Evolutionary conservation across 2,888 invertebrate genomes (phyloP).

Genomic region (Reticulitermes lucifugus): DNA sequence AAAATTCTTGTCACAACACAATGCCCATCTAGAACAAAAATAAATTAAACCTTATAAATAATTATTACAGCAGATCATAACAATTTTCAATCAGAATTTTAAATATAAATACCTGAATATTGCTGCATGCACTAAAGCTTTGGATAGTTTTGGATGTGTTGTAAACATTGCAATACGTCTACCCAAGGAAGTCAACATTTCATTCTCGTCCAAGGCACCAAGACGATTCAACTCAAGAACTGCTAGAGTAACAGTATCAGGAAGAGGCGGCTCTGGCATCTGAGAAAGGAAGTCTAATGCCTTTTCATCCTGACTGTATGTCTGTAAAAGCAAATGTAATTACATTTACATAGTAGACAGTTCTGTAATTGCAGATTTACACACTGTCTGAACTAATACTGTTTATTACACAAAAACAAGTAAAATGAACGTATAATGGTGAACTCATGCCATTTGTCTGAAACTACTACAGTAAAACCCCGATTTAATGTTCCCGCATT

Average conservation of each 20-base stretch:
- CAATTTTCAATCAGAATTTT: too few relatives aligned
- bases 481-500: too few relatives aligned
- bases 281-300: conserved; percentile 70
- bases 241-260: conserved; percentile 67
- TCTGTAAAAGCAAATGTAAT: conserved; percentile 23
- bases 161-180: conserved; percentile 67
- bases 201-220: conserved; percentile 69
- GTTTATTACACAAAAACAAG: too few relatives aligned
- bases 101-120: conserved; percentile 63
- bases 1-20: too few relatives aligned
- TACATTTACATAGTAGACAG: too few relatives aligned
- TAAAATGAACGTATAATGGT: too few relatives aligned
- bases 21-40: too few relatives aligned
- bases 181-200: conserved; percentile 75
- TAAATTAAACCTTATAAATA: too few relatives aligned
- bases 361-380: neutral
- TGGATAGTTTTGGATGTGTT: conserved; percentile 72
- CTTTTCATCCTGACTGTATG: conserved; percentile 60
- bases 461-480: too few relatives aligned
- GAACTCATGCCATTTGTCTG: too few relatives aligned
- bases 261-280: conserved; percentile 73
- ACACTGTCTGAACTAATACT: too few relatives aligned
- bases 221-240: conserved; percentile 70
- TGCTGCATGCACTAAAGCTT: conserved; percentile 70
- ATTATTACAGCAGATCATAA: too few relatives aligned